Evolutionary conservation across 37 sponge, comb jelly and placozoan genomes (phyloP).

Genomic region (Dysidea cf. avara): DNA sequence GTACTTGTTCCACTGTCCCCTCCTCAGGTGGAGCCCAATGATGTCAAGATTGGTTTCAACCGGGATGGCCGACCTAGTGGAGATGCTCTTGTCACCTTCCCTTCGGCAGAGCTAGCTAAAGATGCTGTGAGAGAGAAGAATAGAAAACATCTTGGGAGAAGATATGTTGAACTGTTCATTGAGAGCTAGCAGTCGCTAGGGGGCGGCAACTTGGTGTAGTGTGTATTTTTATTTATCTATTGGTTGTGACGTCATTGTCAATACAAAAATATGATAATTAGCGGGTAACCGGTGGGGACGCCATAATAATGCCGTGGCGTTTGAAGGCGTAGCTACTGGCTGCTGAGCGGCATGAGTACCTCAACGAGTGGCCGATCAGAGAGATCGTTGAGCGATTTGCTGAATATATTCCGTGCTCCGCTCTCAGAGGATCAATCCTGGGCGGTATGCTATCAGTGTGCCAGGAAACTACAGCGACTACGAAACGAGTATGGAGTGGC

Average conservation of each 20-base stretch:
- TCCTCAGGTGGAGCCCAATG: conserved; percentile 41
- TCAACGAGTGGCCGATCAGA: too few relatives aligned
- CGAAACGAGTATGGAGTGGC: neutral
- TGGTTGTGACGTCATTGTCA: too few relatives aligned
- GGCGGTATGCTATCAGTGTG: conserved; percentile 29
- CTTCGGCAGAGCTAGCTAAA: conserved; percentile 33
- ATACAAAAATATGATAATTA: too few relatives aligned
- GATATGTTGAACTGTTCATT: conserved; percentile 78
- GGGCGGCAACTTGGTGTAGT: too few relatives aligned
- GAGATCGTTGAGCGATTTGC: conserved; percentile 10
- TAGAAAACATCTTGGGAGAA: conserved; percentile 55
- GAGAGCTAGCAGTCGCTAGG: too few relatives aligned
- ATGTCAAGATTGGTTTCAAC: conserved; percentile 64
- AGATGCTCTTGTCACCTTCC: conserved; percentile 61
- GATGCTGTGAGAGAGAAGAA: conserved; percentile 70
- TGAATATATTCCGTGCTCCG: conserved; percentile 9
- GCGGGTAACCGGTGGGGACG: too few relatives aligned
- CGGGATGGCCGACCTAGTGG: conserved; percentile 49
- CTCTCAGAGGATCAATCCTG: conserved; percentile 32
- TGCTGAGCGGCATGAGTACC: too few relatives aligned
- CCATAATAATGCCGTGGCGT: too few relatives aligned
- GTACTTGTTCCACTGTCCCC: neutral
- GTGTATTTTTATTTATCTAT: too few relatives aligned
- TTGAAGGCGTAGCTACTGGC: too few relatives aligned
- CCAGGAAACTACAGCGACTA: neutral